Conservation (phyloP, 2,113 vertebrate genomes). For the Bostrychus sinensis region DNA sequence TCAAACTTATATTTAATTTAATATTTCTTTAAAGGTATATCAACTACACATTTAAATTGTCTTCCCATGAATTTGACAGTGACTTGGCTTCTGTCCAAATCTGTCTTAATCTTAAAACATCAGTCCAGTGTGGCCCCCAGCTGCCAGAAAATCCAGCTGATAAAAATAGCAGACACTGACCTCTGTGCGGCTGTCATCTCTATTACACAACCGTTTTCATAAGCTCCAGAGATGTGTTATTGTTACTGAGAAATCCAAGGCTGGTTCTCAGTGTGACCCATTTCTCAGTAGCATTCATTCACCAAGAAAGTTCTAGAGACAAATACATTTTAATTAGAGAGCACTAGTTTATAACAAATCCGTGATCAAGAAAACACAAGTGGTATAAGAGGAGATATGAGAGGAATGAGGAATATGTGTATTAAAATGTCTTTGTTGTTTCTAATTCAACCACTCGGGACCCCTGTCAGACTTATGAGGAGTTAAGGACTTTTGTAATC, state of each 20-base stretch:
- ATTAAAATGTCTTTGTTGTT: too few species aligned
- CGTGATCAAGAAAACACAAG: too few species aligned
- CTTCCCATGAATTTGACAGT: not conserved
- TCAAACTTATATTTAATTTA: too few species aligned
- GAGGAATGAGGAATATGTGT: too few species aligned
- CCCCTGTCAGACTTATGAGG: too few species aligned
- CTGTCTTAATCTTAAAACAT: conserved; percentile 35
- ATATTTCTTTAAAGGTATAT: too few species aligned
- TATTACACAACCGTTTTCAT: conserved; percentile 48
- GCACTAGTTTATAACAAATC: too few species aligned
- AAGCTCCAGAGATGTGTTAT: conserved; percentile 34
- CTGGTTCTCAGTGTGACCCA: not conserved
- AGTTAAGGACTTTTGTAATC: too few species aligned
- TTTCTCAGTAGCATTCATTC: not conserved
- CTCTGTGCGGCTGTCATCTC: conserved; percentile 32
- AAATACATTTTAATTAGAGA: too few species aligned
- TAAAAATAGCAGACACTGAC: conserved; percentile 48
- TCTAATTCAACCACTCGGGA: too few species aligned
- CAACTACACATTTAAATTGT: too few species aligned
- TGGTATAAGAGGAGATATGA: too few species aligned
- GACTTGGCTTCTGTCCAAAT: not conserved
- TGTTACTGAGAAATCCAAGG: conserved; percentile 19
- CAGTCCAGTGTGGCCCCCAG: conserved; percentile 30
- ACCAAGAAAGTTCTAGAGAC: not conserved
- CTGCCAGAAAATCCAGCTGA: conserved; percentile 13